Evolutionary conservation across 2,113 vertebrate species (phyloP).

Genomic region (Coptodon rendalli): DNA sequence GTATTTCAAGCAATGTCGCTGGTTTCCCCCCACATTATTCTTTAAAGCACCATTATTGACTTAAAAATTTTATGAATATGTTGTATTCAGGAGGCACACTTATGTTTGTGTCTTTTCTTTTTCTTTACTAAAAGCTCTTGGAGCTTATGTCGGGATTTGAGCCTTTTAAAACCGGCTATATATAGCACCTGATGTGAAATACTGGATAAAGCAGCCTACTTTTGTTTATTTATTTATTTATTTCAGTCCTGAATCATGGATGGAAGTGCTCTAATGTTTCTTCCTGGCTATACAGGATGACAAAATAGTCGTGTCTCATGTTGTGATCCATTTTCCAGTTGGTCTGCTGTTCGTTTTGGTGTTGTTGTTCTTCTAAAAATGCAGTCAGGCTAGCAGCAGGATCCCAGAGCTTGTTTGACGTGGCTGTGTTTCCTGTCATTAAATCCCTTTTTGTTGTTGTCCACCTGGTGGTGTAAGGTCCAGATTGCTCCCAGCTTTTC

Average conservation of each 20-base stretch:
- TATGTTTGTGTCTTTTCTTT: background rate
- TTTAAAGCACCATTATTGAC: background rate
- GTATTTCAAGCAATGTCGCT: background rate
- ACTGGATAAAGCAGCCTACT: background rate
- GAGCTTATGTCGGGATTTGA: background rate
- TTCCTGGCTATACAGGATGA: background rate
- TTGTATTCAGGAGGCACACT: background rate
- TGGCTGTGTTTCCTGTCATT: background rate
- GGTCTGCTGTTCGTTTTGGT: background rate
- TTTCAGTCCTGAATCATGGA: background rate
- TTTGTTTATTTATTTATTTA: background rate
- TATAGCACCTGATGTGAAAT: background rate
- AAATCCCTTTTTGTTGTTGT: slow-evolving; percentile 1
- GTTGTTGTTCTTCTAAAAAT: slow-evolving; percentile 37
- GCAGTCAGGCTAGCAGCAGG: slow-evolving; percentile 13
- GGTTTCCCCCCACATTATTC: background rate
- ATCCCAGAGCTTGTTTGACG: slow-evolving; percentile 13
- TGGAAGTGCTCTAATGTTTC: background rate
- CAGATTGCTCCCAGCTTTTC: background rate
- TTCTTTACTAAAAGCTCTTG: background rate
- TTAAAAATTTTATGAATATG: background rate
- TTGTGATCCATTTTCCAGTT: slow-evolving; percentile 22
- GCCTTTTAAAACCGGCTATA: background rate
- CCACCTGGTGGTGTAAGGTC: background rate
- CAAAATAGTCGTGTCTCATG: slow-evolving; percentile 8